Percentiles rank a stretch among this genome's conserved stretches.
Evolutionary conservation across 2,797 vertebrate genomes (phyloP).

Genomic region (Sebastes matsubarae): DNA sequence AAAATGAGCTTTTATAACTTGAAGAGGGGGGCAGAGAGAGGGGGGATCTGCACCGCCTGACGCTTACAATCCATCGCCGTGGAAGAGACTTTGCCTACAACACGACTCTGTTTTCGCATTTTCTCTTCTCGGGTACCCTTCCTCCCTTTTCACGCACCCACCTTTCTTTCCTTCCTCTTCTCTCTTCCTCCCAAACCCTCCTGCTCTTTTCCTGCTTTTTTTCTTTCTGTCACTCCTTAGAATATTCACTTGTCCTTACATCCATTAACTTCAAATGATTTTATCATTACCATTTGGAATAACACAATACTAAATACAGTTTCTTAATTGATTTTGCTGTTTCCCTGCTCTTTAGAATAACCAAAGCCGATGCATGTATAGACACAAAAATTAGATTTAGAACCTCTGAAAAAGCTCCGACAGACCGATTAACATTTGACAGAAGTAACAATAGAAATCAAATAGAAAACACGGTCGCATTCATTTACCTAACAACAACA

Average conservation of each 20-base stretch:
- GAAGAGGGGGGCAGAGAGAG: conserved; percentile 28
- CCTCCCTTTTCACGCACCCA: background rate
- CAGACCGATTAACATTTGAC: conserved; percentile 46
- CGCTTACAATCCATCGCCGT: conserved; percentile 26
- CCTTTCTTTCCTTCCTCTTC: background rate
- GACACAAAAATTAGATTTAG: background rate
- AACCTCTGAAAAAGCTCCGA: conserved; percentile 5
- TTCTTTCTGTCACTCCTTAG: background rate
- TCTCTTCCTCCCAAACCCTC: too few relatives aligned
- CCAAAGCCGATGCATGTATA: background rate
- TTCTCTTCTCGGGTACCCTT: conserved; percentile 15
- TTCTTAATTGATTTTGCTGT: background rate
- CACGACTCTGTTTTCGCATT: background rate
- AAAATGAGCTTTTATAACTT: conserved; percentile 79
- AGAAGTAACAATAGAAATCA: conserved; percentile 37
- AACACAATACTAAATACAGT: background rate
- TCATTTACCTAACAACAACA: conserved; percentile 44
- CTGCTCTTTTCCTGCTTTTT: background rate
- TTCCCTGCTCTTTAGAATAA: background rate
- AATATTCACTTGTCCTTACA: background rate
- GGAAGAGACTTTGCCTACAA: conserved; percentile 12
- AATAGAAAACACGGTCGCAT: conserved; percentile 31
- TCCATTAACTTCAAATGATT: background rate
- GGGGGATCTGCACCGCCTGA: conserved; percentile 18
- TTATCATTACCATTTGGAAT: background rate